Percentiles rank a stretch among this genome's conserved stretches.
Conservation (phyloP, 2,113 vertebrate species). For the Oncorhynchus nerka region DNA sequence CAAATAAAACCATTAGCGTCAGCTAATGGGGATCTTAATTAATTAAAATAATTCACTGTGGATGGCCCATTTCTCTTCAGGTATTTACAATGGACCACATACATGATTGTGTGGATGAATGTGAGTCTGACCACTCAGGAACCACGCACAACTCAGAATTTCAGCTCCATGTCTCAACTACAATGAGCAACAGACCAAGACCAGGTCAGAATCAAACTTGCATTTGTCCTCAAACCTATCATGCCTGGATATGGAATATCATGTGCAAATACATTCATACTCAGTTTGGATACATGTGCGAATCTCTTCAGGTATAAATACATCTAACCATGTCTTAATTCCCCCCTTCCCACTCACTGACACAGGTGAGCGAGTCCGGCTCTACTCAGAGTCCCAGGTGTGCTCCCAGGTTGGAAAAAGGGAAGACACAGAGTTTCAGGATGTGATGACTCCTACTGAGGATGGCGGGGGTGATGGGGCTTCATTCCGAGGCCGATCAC, state of each 20-base stretch:
- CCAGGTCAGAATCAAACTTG: conserved; percentile 4
- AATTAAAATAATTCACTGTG: not conserved
- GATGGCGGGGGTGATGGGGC: conserved; percentile 52
- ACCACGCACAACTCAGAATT: not conserved
- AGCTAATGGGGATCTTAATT: no score
- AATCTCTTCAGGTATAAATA: not conserved
- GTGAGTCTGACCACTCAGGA: conserved; percentile 12
- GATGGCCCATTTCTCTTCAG: conserved; percentile 4
- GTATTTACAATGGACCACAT: not conserved
- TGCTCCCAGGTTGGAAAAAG: conserved; percentile 48
- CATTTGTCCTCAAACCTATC: not conserved
- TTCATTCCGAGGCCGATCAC: conserved; percentile 70
- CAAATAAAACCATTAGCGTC: no score
- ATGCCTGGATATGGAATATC: not conserved
- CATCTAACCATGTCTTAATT: not conserved
- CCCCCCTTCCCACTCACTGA: not conserved
- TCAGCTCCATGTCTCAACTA: not conserved
- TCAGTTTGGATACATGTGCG: not conserved
- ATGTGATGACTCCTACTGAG: conserved; percentile 45
- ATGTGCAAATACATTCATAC: not conserved
- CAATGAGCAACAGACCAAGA: not conserved
- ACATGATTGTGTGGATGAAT: not conserved
- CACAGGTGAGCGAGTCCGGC: conserved; percentile 34
- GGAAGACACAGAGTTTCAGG: conserved; percentile 38
- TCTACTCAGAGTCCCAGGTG: conserved; percentile 56